Evolutionary conservation across 2,888 invertebrate species (phyloP).

Genomic region (Drosophila cracens): DNA sequence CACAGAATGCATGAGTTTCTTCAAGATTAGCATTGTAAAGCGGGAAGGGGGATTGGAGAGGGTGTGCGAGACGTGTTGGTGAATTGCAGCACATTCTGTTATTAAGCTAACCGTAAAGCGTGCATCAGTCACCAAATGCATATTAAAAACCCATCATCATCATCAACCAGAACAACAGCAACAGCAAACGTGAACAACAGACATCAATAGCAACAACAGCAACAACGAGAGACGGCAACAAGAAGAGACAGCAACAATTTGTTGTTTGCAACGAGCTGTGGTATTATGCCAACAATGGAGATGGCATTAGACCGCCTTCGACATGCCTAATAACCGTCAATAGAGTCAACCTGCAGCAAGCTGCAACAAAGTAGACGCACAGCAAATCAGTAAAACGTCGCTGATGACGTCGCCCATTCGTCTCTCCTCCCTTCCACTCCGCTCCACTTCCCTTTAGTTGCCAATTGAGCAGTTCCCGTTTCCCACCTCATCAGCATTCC

Average conservation of each 20-base stretch:
- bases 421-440: neutral
- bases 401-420: constrained; percentile 58
- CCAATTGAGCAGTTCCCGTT: constrained; percentile 19
- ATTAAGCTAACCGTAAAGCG: constrained; percentile 73
- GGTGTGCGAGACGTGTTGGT: constrained; percentile 15
- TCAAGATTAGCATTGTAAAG: neutral
- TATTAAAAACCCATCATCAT: constrained; percentile 79
- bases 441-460: constrained; percentile 23
- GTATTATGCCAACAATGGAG: constrained; percentile 56
- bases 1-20: neutral
- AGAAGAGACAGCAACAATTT: constrained; percentile 20
- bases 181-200: constrained; percentile 29
- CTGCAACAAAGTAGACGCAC: constrained; percentile 27
- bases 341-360: constrained; percentile 56
- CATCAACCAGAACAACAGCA: constrained; percentile 61
- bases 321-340: constrained; percentile 80
- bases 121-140: constrained; percentile 74
- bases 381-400: constrained; percentile 14
- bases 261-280: constrained; percentile 15
- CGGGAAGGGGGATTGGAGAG: neutral
- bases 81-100: constrained; percentile 47
- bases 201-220: constrained; percentile 22
- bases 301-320: constrained; percentile 76
- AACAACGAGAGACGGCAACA: constrained; percentile 15
- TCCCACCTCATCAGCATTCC: constrained; percentile 68